These are phyloP conservation scores for Cephalopachus bancanus DNA, from an alignment of 2,797 vertebrate genomes.

Conservation along the genomic window DNA sequence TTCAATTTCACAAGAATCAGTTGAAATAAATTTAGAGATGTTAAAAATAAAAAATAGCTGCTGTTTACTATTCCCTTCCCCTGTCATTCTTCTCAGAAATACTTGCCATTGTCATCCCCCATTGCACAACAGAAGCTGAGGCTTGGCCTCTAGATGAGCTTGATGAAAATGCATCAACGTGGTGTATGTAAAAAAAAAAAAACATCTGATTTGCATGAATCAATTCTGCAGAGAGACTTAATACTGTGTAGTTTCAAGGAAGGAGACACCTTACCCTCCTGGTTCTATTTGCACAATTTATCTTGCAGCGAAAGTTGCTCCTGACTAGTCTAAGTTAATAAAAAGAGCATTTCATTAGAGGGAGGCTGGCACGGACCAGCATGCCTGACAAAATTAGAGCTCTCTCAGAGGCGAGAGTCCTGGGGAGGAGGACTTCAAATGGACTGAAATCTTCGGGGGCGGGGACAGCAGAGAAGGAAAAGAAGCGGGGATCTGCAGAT, in stretches of 20 bases:
- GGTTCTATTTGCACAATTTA: background rate
- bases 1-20: background rate
- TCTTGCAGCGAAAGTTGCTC: background rate
- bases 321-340: background rate
- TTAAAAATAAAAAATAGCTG: background rate
- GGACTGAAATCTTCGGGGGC: background rate
- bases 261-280: background rate
- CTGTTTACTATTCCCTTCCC: background rate
- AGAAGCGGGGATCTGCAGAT: background rate
- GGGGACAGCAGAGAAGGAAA: fast-evolving
- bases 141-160: background rate
- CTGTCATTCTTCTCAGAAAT: background rate
- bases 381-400: background rate
- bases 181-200: too few species aligned
- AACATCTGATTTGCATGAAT: background rate
- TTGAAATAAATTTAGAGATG: background rate
- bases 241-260: background rate
- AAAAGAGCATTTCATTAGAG: background rate
- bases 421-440: background rate
- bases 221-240: background rate
- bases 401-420: background rate
- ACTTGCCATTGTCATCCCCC: background rate
- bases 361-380: background rate
- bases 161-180: background rate
- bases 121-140: background rate